Evolutionary conservation across 2,888 invertebrate genomes (phyloP).

Genomic region (Acanthosepion pharaonis): DNA sequence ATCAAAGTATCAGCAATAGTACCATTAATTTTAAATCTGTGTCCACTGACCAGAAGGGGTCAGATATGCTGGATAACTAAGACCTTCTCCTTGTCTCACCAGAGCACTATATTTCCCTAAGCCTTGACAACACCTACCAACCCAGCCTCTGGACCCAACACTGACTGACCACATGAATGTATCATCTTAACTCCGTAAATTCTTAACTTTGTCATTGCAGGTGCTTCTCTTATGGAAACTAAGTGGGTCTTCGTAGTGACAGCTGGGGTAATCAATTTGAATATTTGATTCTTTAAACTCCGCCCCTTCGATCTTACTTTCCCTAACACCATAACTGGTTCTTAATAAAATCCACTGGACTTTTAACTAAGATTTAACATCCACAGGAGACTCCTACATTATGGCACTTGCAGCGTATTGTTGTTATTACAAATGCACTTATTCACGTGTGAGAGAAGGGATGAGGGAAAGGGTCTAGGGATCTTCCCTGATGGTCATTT

Average conservation of each 20-base stretch:
- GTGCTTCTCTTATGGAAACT: slow-evolving; percentile 21
- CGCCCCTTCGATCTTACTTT: neutral
- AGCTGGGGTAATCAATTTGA: neutral
- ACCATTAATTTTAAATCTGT: slow-evolving; percentile 33
- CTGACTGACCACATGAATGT: neutral
- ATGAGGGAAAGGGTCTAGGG: neutral
- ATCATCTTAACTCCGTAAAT: neutral
- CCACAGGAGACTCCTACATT: neutral
- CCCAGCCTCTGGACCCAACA: neutral
- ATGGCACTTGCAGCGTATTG: neutral
- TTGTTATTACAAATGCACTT: neutral
- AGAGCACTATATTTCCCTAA: slow-evolving; percentile 33
- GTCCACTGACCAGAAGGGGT: slow-evolving; percentile 22
- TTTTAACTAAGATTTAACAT: neutral
- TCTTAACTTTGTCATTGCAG: slow-evolving; percentile 33
- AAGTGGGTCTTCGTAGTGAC: slow-evolving; percentile 20
- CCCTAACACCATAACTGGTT: neutral
- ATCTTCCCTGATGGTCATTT: slow-evolving; percentile 2
- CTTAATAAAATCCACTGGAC: neutral
- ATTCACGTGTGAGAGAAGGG: slow-evolving; percentile 8
- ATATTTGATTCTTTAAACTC: neutral
- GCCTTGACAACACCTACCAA: neutral
- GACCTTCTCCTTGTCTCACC: neutral
- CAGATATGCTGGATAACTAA: neutral
- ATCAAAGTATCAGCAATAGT: slow-evolving; percentile 1